These are phyloP conservation scores for Sylvietta virens DNA, from an alignment of 2,113 vertebrate genomes.

Conservation along the genomic window DNA sequence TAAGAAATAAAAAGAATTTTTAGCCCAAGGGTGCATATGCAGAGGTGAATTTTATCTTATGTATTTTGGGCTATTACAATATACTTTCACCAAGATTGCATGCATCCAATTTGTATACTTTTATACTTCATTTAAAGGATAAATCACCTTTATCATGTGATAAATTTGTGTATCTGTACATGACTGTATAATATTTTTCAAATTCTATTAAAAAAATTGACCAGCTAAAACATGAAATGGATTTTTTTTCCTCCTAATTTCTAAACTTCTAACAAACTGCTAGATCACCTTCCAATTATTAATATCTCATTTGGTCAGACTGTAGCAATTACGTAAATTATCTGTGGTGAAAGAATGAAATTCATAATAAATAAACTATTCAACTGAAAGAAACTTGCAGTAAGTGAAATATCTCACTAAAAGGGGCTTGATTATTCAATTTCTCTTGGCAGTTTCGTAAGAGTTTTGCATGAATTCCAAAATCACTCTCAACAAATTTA, in stretches of 20 bases:
- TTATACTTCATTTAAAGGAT: background rate
- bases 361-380: background rate
- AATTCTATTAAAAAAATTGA: background rate
- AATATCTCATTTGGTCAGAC: background rate
- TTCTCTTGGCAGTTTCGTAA: background rate
- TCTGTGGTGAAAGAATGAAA: background rate
- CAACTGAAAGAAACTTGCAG: background rate
- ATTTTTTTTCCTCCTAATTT: background rate
- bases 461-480: background rate
- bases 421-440: background rate
- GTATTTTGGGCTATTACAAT: accelerated
- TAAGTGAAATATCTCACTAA: background rate
- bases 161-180: background rate
- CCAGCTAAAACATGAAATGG: background rate
- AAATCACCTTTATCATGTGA: background rate
- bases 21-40: background rate
- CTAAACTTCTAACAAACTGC: background rate
- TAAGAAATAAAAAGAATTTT: background rate
- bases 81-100: background rate
- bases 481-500: background rate
- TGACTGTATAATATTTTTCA: background rate
- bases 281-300: background rate
- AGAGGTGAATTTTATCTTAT: background rate
- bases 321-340: background rate
- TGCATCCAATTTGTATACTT: background rate